Base-by-base conservation (phyloP, 2,113 vertebrate genomes). In the Cairina moschata region DNA sequence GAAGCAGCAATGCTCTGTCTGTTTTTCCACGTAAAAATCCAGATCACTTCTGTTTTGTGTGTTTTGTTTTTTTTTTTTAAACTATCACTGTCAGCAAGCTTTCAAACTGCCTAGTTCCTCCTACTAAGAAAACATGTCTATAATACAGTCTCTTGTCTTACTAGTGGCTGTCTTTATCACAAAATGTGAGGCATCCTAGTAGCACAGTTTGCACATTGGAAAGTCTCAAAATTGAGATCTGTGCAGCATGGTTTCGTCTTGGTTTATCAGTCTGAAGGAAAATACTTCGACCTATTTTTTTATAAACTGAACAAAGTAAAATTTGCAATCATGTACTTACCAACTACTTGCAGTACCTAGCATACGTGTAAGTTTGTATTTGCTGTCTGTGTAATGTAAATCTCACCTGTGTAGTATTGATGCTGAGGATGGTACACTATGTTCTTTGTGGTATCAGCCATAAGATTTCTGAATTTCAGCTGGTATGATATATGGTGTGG, bases 331-430 rank as follows among this genome's bases (percentile, higher is more conserved):
- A 6, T 8, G 3, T 0, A 0, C 60, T 86, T 82, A 46, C 32
- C 46, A 32, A 10, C 32, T 58, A 3, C 0, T 0, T 38, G 36
- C 52, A 78, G 42, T 50, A 34, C 29, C 42, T 29, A 34, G 40
- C 40, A 5, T 11, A 42, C n/a, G 0, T 93, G 38, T 68, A 34
- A 50, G 42, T 63, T 48, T 66, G 4, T 44, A 1, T n/a, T 77
- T 38, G 42, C 14, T 32, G 59, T 32, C 66, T 36, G 12, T 17
- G 13, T n/a, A 22, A 58, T 68, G 38, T n/a, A 62, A 78, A 40
- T 84, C 92, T 78, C 42, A 29, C 6, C 67, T 83, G 10, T 52
- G 56, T 42, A 42, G 20, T 56, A 32, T 63, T 86, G 86, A 55
- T 62, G 3, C 48, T 69, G 32, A 67, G 59, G 34, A 29, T 75